Evolutionary conservation across 2,797 vertebrate species (phyloP), one percentile per base, ranked within the genome.

Genomic region (Meda fulgida): DNA sequence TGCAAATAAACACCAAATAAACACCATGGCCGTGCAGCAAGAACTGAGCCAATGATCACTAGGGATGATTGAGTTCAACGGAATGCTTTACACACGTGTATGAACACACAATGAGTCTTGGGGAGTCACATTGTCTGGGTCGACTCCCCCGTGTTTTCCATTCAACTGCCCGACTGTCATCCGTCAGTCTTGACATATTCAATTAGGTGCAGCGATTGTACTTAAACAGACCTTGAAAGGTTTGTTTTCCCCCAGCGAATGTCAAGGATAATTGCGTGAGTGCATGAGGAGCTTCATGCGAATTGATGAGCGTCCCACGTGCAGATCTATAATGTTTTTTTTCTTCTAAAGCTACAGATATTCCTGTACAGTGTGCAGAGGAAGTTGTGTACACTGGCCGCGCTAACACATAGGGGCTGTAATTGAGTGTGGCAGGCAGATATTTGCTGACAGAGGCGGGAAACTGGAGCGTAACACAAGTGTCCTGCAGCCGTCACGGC

Each of bases 221-320:
- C 90, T 89, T 89, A 91, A 88, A 91, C 89, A 90, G 89, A 91
- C 89, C 89, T 89, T 91, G 90, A 90, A 90, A 83, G 85, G 83
- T 91, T 90, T 89, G 89, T 91, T 91, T 91, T 87, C 85, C 89
- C 88, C 81, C 78, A 84, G 82, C 29, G 84, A 79, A 86, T 89
- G 90, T 90, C 88, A 89, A 84, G 88, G 89, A 91, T 90, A 90
- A 90, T 91, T 89, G 85, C 7, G 75, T 7, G 63, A 85, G 83
- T 69, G 63, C 26, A 63, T 73, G 87, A 80, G 72, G 72, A 55
- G 72, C 83, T 84, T 87, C 80, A 34, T 71, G 10, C 26, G 84
- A 88, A 89, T 87, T 89, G 89, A 91, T 88, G 82, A 87, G 86
- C 43, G 6, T 43, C 46, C 75, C 83, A 38, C n/a, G 9, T 77